These are phyloP conservation scores for Leptodactylus fuscus DNA, from an alignment of 2,113 vertebrate species.

Conservation along the genomic window DNA sequence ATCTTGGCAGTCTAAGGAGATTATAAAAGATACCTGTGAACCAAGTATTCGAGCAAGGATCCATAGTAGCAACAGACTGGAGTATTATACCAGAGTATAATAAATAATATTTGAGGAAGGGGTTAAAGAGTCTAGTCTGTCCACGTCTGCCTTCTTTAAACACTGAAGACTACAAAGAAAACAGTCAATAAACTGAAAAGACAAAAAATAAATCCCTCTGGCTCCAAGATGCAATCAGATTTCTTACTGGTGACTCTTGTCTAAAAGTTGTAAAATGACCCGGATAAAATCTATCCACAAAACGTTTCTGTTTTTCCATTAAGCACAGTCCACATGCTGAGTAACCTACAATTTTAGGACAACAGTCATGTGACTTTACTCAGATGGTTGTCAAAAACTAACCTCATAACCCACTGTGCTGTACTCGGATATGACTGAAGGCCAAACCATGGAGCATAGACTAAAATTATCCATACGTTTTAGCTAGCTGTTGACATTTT, in stretches of 20 bases:
- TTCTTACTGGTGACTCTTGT: background rate
- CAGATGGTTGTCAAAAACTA: background rate
- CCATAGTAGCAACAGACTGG: background rate
- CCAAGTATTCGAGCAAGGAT: background rate
- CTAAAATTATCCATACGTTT: too few relatives aligned
- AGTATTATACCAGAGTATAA: background rate
- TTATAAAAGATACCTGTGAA: background rate
- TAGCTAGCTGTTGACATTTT: too few relatives aligned
- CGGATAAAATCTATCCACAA: background rate
- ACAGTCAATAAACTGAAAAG: background rate
- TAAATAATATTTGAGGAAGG: background rate
- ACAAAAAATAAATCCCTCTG: slow-evolving; percentile 15
- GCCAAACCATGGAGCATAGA: background rate
- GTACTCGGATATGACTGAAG: background rate
- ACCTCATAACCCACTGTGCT: background rate
- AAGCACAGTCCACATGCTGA: background rate
- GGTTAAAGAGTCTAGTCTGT: background rate
- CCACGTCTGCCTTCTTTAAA: background rate
- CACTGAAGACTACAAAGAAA: slow-evolving; percentile 10
- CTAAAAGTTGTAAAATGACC: background rate
- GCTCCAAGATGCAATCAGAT: background rate
- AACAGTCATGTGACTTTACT: background rate
- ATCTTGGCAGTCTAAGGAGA: too few relatives aligned
- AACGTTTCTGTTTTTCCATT: background rate
- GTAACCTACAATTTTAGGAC: background rate